These are phyloP conservation scores for Pagrus major DNA, from an alignment of 2,113 vertebrate genomes.

Conservation along the genomic window DNA sequence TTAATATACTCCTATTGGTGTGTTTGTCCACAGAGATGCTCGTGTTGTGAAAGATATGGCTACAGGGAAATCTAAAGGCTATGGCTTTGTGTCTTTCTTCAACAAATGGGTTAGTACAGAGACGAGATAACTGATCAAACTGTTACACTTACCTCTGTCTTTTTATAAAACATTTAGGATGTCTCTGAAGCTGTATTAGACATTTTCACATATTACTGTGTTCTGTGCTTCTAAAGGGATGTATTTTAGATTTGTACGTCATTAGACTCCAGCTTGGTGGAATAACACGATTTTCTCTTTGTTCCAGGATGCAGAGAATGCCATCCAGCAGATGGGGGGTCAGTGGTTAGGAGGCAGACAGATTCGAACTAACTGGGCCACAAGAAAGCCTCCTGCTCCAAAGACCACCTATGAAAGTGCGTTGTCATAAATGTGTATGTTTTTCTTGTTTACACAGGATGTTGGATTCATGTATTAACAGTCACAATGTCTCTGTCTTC, in stretches of 20 bases:
- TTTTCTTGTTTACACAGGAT: background rate
- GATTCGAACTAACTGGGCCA: slow-evolving; percentile 99
- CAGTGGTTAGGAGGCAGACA: slow-evolving; percentile 98
- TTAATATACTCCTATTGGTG: background rate
- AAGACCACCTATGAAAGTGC: slow-evolving; percentile 94
- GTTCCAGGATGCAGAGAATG: slow-evolving; percentile 94
- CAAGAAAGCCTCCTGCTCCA: slow-evolving; percentile 96
- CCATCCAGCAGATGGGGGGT: slow-evolving; percentile 98
- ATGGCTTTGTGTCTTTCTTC: slow-evolving; percentile 99
- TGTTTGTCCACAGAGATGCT: slow-evolving; percentile 89
- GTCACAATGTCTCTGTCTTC: background rate
- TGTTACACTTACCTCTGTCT: background rate
- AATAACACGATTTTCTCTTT: background rate
- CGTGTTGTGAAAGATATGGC: slow-evolving; percentile 99
- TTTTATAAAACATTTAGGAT: background rate
- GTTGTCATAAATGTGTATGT: slow-evolving; percentile 54
- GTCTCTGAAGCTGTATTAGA: background rate
- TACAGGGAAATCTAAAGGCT: slow-evolving; percentile 98
- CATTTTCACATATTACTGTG: background rate
- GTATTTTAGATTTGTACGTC: background rate
- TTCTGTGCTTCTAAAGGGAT: background rate
- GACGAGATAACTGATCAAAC: background rate
- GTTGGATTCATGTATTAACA: background rate
- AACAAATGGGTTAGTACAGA: slow-evolving; percentile 95
- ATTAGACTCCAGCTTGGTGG: background rate